Conservation (phyloP, 2,888 invertebrate genomes). For the Drosophila mimica region DNA sequence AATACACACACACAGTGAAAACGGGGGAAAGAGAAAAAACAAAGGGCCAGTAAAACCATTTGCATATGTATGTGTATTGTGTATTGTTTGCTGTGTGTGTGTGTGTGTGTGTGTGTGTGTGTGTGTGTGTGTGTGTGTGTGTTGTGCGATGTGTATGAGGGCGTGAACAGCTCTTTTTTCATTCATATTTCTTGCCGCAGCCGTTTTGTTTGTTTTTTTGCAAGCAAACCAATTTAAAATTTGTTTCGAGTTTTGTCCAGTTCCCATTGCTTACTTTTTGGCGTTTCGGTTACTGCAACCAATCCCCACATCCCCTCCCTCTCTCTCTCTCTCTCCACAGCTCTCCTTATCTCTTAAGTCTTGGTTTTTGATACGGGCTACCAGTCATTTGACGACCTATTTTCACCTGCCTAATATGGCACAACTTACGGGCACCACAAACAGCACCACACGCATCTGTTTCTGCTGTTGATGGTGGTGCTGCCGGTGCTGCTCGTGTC, state of each 20-base stretch:
- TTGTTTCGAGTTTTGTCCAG: constrained; percentile 73
- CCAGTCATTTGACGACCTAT: constrained; percentile 56
- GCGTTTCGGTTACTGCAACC: constrained; percentile 33
- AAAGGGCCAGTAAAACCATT: constrained; percentile 76
- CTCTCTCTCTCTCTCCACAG: background rate
- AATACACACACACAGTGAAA: constrained; percentile 42
- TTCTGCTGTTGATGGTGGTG: background rate
- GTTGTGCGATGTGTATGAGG: constrained; percentile 44
- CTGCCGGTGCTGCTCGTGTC: background rate
- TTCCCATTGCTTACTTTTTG: constrained; percentile 63
- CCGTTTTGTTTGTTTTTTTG: constrained; percentile 33
- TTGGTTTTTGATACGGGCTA: constrained; percentile 61
- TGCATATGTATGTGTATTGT: constrained; percentile 55
- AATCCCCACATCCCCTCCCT: background rate
- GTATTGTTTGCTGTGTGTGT: constrained; percentile 15
- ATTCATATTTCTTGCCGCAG: constrained; percentile 66
- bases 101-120: constrained; percentile 22
- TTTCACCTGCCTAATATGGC: constrained; percentile 63
- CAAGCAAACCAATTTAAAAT: constrained; percentile 76
- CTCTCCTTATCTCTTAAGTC: constrained; percentile 11
- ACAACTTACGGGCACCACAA: constrained; percentile 34
- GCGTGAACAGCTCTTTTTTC: constrained; percentile 69
- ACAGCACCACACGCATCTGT: constrained; percentile 9
- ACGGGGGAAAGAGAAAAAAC: constrained; percentile 21
- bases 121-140: constrained; percentile 18